Evolutionary conservation across 2,888 invertebrate species (phyloP).

Genomic region (Phyto melanocephala): DNA sequence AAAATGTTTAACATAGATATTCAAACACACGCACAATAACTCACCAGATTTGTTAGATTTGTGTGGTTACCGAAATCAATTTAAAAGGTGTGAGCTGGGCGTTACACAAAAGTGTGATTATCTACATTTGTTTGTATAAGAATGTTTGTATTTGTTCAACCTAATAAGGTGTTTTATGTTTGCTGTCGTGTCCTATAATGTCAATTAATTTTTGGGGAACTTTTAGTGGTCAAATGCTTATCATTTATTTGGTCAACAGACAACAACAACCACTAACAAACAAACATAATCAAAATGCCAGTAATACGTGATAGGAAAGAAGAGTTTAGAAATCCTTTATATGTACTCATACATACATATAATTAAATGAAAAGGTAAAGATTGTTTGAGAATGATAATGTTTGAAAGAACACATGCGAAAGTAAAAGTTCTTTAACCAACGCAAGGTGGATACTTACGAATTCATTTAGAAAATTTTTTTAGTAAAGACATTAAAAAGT

Average conservation of each 20-base stretch:
- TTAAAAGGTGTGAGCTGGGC: constrained; percentile 3
- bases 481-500: no score
- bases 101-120: not conserved
- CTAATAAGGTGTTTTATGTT: constrained; percentile 55
- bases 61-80: constrained; percentile 38
- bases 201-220: constrained; percentile 59
- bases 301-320: no score
- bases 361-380: no score
- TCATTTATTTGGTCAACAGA: constrained; percentile 38
- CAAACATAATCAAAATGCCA: no score
- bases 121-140: not conserved
- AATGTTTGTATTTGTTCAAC: constrained; percentile 35
- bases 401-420: no score
- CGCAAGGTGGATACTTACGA: no score
- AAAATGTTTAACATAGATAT: not conserved
- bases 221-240: constrained; percentile 53
- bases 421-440: no score
- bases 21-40: not conserved
- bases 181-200: constrained; percentile 57
- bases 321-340: no score
- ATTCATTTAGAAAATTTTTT: no score
- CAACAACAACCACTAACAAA: not conserved
- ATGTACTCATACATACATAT: no score
- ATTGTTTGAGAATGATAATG: no score
- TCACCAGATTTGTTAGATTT: constrained; percentile 33